phyloP scores from a whole-genome alignment of 1,140 invertebrate species.

The Cotesia typhae region DNA sequence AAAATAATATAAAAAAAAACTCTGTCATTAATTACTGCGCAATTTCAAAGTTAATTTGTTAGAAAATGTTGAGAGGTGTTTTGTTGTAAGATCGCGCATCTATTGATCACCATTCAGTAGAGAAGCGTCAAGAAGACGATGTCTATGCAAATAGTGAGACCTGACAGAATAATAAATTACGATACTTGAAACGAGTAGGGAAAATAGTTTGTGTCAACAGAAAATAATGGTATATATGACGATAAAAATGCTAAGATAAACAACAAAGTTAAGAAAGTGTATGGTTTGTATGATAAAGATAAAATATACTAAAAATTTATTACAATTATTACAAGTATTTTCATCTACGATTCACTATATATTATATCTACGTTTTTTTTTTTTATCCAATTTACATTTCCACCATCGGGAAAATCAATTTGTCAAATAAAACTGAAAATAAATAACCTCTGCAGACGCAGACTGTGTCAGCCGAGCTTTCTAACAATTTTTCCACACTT shows the following conservation, averaged over 20 bases:
- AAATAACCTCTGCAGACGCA: background rate
- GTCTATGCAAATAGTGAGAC: slow-evolving; percentile 47
- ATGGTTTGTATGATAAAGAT: slow-evolving; percentile 1
- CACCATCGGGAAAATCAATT: background rate
- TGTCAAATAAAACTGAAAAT: background rate
- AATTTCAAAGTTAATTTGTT: slow-evolving; percentile 18
- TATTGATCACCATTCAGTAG: slow-evolving; percentile 33
- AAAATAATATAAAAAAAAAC: background rate
- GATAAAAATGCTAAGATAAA: slow-evolving; percentile 1
- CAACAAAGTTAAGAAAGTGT: slow-evolving; percentile 5
- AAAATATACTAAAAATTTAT: background rate
- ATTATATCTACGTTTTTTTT: background rate
- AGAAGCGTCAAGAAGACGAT: slow-evolving; percentile 6
- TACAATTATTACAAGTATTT: slow-evolving; percentile 30
- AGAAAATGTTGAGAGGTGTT: slow-evolving; percentile 24
- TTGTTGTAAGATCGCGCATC: slow-evolving; percentile 14
- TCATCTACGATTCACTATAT: background rate
- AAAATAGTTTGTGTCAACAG: slow-evolving; percentile 38
- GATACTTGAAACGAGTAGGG: slow-evolving; percentile 42
- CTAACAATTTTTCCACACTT: slow-evolving; percentile 6
- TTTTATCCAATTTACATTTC: too few species aligned
- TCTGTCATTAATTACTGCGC: slow-evolving; percentile 31
- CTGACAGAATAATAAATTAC: slow-evolving; percentile 55
- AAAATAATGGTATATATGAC: slow-evolving; percentile 1
- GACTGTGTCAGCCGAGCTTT: background rate